These are phyloP conservation scores for Heloderma charlesbogerti DNA, from an alignment of 2,113 vertebrate species.

Conservation along the genomic window DNA sequence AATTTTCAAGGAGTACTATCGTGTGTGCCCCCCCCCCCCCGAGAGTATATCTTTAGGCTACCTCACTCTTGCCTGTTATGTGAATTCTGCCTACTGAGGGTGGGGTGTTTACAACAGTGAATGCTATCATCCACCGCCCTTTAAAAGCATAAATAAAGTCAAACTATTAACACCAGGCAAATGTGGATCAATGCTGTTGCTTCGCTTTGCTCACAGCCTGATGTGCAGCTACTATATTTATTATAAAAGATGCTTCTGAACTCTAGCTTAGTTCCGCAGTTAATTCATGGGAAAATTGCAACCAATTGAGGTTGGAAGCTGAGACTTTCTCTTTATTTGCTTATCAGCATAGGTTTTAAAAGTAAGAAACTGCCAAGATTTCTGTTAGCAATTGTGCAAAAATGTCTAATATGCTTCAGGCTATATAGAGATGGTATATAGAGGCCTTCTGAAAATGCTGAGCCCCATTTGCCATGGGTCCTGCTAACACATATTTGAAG, in stretches of 20 bases:
- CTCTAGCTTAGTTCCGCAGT: not conserved
- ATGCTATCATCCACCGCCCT: not conserved
- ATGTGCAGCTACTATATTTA: constrained; percentile 21
- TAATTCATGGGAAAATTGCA: not conserved
- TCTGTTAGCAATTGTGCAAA: not conserved
- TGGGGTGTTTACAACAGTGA: not conserved
- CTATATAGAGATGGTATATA: not conserved
- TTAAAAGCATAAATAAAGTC: not conserved
- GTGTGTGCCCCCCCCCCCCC: no score
- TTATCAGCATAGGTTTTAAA: not conserved
- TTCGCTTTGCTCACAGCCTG: not conserved
- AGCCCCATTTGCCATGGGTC: not conserved
- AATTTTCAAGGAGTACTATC: not conserved
- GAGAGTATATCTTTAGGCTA: not conserved
- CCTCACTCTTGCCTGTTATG: not conserved
- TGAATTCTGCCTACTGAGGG: not conserved
- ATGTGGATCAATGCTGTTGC: not conserved
- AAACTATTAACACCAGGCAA: not conserved
- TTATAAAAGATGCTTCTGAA: not conserved
- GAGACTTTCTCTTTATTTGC: not conserved
- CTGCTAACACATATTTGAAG: not conserved
- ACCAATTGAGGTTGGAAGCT: not conserved
- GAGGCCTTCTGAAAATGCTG: not conserved
- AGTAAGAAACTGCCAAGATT: not conserved
- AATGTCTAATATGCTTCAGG: not conserved